Evolutionary conservation across 2,797 vertebrate genomes (phyloP).

Genomic region (Emys orbicularis): DNA sequence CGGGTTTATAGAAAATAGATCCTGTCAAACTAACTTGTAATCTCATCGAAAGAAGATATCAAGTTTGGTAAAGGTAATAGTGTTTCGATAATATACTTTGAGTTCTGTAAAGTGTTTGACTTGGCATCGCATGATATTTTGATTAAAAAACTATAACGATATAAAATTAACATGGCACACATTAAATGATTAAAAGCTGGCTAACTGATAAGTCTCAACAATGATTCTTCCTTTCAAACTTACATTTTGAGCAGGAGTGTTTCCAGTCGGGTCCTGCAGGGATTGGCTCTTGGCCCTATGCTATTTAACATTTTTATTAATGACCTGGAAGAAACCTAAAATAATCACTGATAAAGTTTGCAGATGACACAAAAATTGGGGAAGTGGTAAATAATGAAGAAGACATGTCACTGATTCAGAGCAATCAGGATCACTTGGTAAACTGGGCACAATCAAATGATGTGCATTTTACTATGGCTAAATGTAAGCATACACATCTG

Average conservation of each 20-base stretch:
- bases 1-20: not conserved
- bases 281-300: not conserved
- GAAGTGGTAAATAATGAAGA: not conserved
- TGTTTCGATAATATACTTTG: not conserved
- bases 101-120: not conserved
- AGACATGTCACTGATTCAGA: not conserved
- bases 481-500: not conserved
- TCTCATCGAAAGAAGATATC: too few species aligned
- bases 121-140: too few species aligned
- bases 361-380: not conserved
- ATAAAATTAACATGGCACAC: too few species aligned
- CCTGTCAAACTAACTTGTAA: not conserved
- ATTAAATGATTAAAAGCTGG: too few species aligned
- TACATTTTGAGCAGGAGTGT: not conserved
- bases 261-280: not conserved
- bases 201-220: not conserved
- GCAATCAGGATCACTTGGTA: not conserved
- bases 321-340: not conserved
- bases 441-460: not conserved
- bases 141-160: too few species aligned
- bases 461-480: not conserved
- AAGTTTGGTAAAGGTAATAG: not conserved
- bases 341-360: not conserved
- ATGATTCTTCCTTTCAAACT: too few species aligned
- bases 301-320: not conserved